Evolutionary conservation across 2,797 vertebrate genomes (phyloP), one percentile per base, ranked within the genome.

Genomic region (Mallotus villosus): DNA sequence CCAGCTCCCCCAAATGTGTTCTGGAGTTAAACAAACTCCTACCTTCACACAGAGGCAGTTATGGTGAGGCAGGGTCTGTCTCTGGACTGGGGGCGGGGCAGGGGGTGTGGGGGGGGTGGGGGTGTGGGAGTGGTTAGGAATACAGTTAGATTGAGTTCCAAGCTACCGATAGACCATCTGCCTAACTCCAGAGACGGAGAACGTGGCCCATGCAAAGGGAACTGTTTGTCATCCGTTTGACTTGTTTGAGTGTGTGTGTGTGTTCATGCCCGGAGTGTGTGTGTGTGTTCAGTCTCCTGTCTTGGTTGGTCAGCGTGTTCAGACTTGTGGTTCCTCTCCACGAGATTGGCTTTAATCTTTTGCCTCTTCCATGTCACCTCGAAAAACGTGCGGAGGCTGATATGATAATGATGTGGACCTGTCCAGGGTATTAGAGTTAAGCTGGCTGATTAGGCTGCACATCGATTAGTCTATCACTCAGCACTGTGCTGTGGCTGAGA

Each of bases 351-450:
- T 87, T 89, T 92, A 91, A 92, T 92, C 88, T 89, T 90, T 89
- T 77, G 85, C 82, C 82, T 86, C 81, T 88, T 86, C 80, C 79
- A 80, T 89, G 90, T 91, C 91, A 93, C 91, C 89, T 90, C 74
- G 62, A 91, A 92, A 89, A 92, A 89, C 74, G 85, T 91, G 87
- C 84, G 80, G 78, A 82, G 81, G 77, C 91, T 92, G 92, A 92
- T 93, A 92, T 93, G 90, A 92, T 93, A 93, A 94, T 93, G 89
- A 91, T 91, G 90, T 91, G 89, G 89, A 92, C 88, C 91, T 92
- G 92, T 91, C 89, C 81, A 81, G 79, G 90, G 90, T 92, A 91
- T 93, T 93, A 92, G 88, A 90, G 90, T 82, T 93, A 93, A 94
- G 92, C 92, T 91, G 89, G 70, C 88, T 93, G 92, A 92, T 93